Evolutionary conservation across 2,797 vertebrate species (phyloP).

Genomic region (Odontamblyopus lacepedii): DNA sequence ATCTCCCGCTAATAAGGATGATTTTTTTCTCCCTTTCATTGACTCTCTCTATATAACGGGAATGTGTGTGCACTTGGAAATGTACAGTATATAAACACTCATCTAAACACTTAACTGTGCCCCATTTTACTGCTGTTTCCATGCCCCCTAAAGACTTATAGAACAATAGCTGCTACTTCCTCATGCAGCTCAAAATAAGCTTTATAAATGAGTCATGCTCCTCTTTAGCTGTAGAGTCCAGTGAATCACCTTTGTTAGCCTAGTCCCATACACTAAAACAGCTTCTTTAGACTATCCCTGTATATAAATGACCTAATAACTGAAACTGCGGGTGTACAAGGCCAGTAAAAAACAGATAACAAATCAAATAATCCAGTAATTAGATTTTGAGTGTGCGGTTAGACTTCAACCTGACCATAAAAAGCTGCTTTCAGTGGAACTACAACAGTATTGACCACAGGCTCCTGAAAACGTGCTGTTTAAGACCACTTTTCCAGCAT

Average conservation of each 20-base stretch:
- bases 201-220: background rate
- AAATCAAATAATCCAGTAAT: too few species aligned
- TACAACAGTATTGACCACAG: too few species aligned
- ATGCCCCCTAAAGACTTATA: background rate
- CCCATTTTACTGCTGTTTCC: background rate
- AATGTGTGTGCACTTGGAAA: background rate
- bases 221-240: background rate
- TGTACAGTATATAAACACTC: background rate
- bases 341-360: too few species aligned
- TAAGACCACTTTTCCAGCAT: too few species aligned
- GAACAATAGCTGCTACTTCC: conserved; percentile 7
- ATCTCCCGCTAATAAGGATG: background rate
- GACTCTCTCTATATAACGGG: background rate
- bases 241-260: background rate
- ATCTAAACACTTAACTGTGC: background rate
- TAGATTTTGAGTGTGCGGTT: too few species aligned
- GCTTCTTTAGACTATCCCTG: background rate
- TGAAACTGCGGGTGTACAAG: too few species aligned
- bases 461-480: too few species aligned
- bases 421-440: too few species aligned
- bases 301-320: background rate
- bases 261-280: too few species aligned
- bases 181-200: background rate
- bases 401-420: too few species aligned
- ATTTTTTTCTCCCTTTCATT: background rate